A percentile compares a stretch with the other conserved stretches of the same genome.
phyloP scores from a whole-genome alignment of 2,113 vertebrate genomes.

The Alectura lathami region DNA sequence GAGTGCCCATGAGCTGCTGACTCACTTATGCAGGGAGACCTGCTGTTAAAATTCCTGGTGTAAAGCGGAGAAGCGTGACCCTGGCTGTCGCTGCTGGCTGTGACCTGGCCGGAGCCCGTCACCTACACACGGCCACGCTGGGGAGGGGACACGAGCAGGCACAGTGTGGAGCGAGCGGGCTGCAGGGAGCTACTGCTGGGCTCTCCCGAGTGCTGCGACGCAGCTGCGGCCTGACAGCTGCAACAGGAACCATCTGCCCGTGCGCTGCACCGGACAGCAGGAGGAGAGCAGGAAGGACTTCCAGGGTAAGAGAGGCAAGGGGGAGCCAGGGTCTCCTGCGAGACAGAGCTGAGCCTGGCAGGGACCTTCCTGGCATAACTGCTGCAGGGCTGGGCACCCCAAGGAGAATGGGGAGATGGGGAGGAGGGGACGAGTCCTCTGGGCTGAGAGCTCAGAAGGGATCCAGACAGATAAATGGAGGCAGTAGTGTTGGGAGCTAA shows the following conservation, averaged over 20 bases:
- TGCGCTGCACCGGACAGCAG: accelerated
- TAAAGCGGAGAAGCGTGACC: neutral
- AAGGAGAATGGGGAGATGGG: accelerated
- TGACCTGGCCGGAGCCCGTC: neutral
- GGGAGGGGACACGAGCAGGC: neutral
- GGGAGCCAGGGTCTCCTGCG: neutral
- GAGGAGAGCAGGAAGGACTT: neutral
- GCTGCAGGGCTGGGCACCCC: neutral
- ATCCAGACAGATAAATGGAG: neutral
- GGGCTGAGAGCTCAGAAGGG: neutral
- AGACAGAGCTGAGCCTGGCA: neutral
- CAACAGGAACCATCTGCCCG: constrained; percentile 9
- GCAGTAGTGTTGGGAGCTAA: neutral
- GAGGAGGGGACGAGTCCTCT: neutral
- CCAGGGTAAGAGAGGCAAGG: neutral
- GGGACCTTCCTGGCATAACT: neutral
- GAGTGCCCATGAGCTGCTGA: accelerated
- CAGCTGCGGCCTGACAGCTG: constrained; percentile 24
- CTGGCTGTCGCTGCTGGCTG: neutral
- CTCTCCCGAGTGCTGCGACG: accelerated
- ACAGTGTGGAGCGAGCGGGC: neutral
- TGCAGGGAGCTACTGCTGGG: neutral
- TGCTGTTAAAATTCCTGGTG: neutral
- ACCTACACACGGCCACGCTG: accelerated
- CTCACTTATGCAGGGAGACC: neutral